phyloP scores from a whole-genome alignment of 2,797 vertebrate species.

The Eupleurogrammus muticus region DNA sequence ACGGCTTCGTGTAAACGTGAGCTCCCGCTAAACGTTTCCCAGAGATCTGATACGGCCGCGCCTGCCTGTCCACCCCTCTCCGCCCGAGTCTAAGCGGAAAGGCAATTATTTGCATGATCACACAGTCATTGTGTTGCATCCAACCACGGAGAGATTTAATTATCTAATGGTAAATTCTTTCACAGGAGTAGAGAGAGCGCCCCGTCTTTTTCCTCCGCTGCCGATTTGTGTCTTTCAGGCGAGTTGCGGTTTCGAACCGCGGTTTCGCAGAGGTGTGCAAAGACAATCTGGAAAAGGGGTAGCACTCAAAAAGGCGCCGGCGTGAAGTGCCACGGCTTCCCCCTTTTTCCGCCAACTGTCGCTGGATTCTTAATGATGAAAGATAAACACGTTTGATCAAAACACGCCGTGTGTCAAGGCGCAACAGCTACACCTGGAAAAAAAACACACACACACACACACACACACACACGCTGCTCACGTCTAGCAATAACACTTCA shows the following conservation, averaged over 20 bases:
- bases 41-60: slow-evolving; percentile 53
- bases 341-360: slow-evolving; percentile 17
- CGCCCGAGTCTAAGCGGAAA: slow-evolving; percentile 64
- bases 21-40: slow-evolving; percentile 49
- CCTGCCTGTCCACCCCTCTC: slow-evolving; percentile 53
- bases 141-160: slow-evolving; percentile 81
- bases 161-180: slow-evolving; percentile 77
- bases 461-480: slow-evolving; percentile 7
- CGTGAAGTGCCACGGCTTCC: background rate
- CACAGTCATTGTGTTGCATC: slow-evolving; percentile 82
- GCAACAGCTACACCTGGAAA: slow-evolving; percentile 8
- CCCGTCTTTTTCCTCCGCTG: slow-evolving; percentile 23
- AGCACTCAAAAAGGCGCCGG: background rate
- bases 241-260: slow-evolving; percentile 19
- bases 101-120: slow-evolving; percentile 86
- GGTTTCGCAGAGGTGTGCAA: background rate
- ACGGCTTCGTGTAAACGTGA: slow-evolving; percentile 35
- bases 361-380: slow-evolving; percentile 18
- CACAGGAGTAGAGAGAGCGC: slow-evolving; percentile 41
- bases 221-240: slow-evolving; percentile 20
- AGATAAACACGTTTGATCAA: background rate
- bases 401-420: slow-evolving; percentile 1
- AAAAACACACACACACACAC: background rate
- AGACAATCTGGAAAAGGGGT: slow-evolving; percentile 7
- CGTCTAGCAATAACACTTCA: slow-evolving; percentile 51